Evolutionary conservation across 1,140 invertebrate genomes (phyloP), one percentile per base, ranked within the genome.

Genomic region (Rhyzopertha dominica): DNA sequence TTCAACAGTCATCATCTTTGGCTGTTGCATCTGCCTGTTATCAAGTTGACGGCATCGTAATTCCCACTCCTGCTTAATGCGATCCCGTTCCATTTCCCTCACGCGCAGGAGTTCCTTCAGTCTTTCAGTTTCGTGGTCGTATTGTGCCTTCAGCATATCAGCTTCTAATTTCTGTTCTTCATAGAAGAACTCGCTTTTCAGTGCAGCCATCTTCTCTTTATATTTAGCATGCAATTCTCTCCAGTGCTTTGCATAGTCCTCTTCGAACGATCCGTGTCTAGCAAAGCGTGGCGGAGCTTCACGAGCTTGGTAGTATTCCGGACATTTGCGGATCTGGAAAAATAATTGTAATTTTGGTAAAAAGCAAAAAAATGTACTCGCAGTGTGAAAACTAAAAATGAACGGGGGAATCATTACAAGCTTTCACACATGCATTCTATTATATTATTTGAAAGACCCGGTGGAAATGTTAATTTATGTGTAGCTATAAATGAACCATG

Each of bases 221-320:
- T 88, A 92, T 2, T 93, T 68, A 59, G 94, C 87, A 63, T 91
- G 84, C 24, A 98, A 69, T 53, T 95, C 87, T 68, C 96, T 96
- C 90, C 93, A 97, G 29, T 90, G 81, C 17, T 85, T 84, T 8
- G 90, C 93, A 73, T 95, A 95, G 58, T 95, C 88, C 61, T 86
- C 87, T 64, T 98, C 93, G 72, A 97, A 96, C 31, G 85, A 87
- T 31, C 82, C 87, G 4, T 78, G 66, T 34, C 84, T 80, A 3
- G 91, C 90, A 68, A 98, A 93, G 26, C 92, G 74, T 9, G 95
- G 94, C 1, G 90, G 90, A 53, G 77, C 74, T 59, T 87, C 83
- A 54, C 88, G 75, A 23, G 85, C 78, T 62, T 84, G 80, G 29
- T 81, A 74, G 60, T 82, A 95, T 54, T 95, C 89, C 20, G 69